Evolutionary conservation across 2,797 vertebrate genomes (phyloP), one percentile per base, ranked within the genome.

Genomic region (Otolemur crassicaudatus): DNA sequence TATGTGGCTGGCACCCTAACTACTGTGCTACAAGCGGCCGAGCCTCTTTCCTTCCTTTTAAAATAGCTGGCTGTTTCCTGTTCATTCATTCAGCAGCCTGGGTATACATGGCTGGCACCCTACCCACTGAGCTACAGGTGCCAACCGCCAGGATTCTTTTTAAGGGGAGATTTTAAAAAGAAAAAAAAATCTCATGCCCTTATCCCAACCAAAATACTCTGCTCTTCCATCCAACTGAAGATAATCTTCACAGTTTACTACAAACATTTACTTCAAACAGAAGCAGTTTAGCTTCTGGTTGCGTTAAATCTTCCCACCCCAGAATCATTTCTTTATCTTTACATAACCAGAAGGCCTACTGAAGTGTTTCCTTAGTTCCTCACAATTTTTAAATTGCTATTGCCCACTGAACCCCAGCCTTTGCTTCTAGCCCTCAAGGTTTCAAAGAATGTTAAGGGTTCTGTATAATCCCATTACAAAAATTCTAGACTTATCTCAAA

Each of bases 301-400:
- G 58, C 70, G 40, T 87, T 91, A 69, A 94, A 80, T 34, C 40
- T 90, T 96, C 83, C 72, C 70, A 14, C 72, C 83, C 49, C 53
- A 67, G 31, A 75, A 87, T 37, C 85, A 13, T 17, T 61, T 7
- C 14, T 96, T 90, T 77, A 92, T 92, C 72, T 77, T 91, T 65
- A 79, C 27, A 27, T 85, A 82, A 83, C 37, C 73, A 90, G 88
- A 94, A 92, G 58, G 37, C 29, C 88, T 49, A 63, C 2, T 75
- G 49, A 95, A 95, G 79, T 65, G 37, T 25, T 34, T 23, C 29
- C 82, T 90, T 91, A 92, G 72, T 86, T 69, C 49, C 77, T 67
- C 40, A 49, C 77, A 90, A 72, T 60, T 79, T 94, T 77, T 58
- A 92, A 87, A 84, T 37, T 90, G 53, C 29, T 12, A 58, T 70